Conservation (phyloP, 2,797 vertebrate species). For the Pseudocheirus occidentalis region DNA sequence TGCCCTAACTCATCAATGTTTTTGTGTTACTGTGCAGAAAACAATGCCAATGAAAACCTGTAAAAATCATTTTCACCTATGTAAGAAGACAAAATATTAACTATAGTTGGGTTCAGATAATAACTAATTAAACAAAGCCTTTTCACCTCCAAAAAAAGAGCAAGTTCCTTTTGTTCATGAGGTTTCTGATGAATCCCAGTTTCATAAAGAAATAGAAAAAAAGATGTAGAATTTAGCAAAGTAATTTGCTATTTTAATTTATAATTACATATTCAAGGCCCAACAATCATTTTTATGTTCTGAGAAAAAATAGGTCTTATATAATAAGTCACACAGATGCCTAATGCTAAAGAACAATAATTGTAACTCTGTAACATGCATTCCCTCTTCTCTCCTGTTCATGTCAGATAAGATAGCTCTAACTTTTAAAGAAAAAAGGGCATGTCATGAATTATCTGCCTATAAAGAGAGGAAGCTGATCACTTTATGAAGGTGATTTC, state of each 20-base stretch:
- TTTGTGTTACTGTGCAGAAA: not conserved
- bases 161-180: slow-evolving; percentile 17
- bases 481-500: slow-evolving; percentile 25
- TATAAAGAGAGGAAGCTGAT: not conserved
- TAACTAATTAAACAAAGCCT: not conserved
- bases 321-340: slow-evolving; percentile 15
- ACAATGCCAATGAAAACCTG: not conserved
- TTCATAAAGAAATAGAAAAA: slow-evolving; percentile 33
- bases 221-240: slow-evolving; percentile 6
- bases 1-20: not conserved
- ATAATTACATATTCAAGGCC: not conserved
- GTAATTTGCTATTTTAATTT: slow-evolving; percentile 18
- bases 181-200: slow-evolving; percentile 22
- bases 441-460: not conserved
- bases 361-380: not conserved
- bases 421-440: slow-evolving; percentile 57
- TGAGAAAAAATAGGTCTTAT: not conserved
- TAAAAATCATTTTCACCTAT: not conserved
- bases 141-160: slow-evolving; percentile 10
- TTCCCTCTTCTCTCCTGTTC: slow-evolving; percentile 11
- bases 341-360: slow-evolving; percentile 36
- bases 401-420: slow-evolving; percentile 20
- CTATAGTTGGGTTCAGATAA: not conserved
- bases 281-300: not conserved
- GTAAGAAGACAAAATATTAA: not conserved